A percentile compares a stretch with the other conserved stretches of the same genome.
Conservation (phyloP, 2,113 vertebrate genomes). For the Hemibagrus wyckioides region DNA sequence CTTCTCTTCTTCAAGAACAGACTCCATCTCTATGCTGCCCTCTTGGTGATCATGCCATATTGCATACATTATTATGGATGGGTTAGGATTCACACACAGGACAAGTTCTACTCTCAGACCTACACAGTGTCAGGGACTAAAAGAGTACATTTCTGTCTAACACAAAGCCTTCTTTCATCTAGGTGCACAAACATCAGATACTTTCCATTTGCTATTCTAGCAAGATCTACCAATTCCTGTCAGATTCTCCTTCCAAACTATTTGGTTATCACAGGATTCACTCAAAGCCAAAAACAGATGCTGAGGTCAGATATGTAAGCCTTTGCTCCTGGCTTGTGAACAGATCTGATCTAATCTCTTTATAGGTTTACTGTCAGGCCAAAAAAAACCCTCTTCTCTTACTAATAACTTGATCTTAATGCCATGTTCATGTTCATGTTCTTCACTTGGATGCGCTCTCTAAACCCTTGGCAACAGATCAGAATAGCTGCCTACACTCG, state of each 20-base stretch:
- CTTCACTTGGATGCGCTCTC: not conserved
- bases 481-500: not conserved
- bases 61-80: not conserved
- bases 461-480: constrained; percentile 13
- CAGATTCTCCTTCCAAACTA: not conserved
- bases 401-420: not conserved
- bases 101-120: not conserved
- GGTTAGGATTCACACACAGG: not conserved
- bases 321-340: not conserved
- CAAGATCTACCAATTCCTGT: not conserved
- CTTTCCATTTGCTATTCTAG: not conserved
- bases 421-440: not conserved
- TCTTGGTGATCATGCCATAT: constrained; percentile 12
- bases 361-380: not conserved
- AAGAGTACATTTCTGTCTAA: not conserved
- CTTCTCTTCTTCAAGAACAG: not conserved
- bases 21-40: constrained; percentile 34
- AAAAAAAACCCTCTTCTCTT: not conserved
- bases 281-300: not conserved
- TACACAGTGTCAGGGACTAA: not conserved
- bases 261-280: not conserved
- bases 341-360: constrained; percentile 19
- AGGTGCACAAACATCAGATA: not conserved
- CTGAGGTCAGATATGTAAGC: not conserved
- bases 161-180: not conserved